Evolutionary conservation across 2,113 vertebrate genomes (phyloP), one percentile per base, ranked within the genome.

Genomic region (Glareola pratincola): DNA sequence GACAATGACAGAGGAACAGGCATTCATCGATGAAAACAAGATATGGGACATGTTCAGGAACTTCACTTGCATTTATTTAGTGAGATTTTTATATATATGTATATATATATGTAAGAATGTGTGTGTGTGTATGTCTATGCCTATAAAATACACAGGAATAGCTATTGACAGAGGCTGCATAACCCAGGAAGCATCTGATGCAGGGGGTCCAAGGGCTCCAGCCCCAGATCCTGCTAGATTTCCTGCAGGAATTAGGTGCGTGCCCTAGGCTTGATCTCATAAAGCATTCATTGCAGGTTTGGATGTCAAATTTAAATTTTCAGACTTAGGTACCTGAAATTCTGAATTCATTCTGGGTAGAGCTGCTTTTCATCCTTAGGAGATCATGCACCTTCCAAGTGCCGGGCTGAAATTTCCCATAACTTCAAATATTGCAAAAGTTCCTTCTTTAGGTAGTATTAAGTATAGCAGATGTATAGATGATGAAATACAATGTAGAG

Each of bases 1-100:
- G 89, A 97, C 97, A 95, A 75, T 51, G 88, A 97, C 92, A 96
- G 95, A 94, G 93, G 90, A 96, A 92, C 80, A 95, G 92, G 84
- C 91, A 54, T 85, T 97, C 81, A 71, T 43, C 85, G 92, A 64
- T 87, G 85, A 96, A 93, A 93, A 93, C 68, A 92, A 96, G 71
- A 95, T 32, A 78, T 0, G 2, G 74, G 63, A 95, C 83, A 73
- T 39, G 48, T 97, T 97, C 86, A 96, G 84, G 78, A 96, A 51
- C 82, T 63, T 79, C 84, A 79, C 27, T 80, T 96, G 76, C 94
- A 97, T 96, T 78, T 84, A 92, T 94, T 87, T 93, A 92, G 71
- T 66, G 76, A 92, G 92, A 90, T 93, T 96, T 96, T 20, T 95
- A 36, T 88, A 83, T 89, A 88, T 95, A 66, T 83, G 76, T 94